Percentiles rank a stretch among this genome's conserved stretches.
Conservation (phyloP, 1,140 invertebrate species). For the Lucilia sericata region DNA sequence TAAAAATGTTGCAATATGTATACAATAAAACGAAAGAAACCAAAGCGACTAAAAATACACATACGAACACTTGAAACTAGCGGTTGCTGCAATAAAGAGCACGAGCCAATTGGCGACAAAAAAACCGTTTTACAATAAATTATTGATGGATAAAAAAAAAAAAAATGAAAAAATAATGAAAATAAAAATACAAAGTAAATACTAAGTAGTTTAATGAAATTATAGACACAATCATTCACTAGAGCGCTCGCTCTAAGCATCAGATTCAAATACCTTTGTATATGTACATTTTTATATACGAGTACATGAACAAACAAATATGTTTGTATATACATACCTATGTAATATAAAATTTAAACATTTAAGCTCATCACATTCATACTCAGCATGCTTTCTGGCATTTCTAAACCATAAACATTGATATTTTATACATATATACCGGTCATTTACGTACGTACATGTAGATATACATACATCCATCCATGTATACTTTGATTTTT, state of each 20-base stretch:
- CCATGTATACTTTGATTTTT: neutral
- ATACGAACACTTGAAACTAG: neutral
- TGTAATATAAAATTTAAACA: neutral
- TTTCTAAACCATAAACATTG: neutral
- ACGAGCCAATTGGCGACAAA: conserved; percentile 12
- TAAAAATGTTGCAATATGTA: neutral
- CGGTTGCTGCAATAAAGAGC: neutral
- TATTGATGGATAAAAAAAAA: neutral
- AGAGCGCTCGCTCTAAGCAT: too few species aligned
- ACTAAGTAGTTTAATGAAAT: too few species aligned
- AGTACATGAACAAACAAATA: too few species aligned
- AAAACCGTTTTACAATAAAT: conserved; percentile 3
- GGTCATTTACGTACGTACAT: neutral
- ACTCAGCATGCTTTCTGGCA: neutral
- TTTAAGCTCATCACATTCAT: too few species aligned
- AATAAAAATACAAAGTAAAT: neutral
- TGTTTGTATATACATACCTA: too few species aligned
- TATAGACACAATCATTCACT: too few species aligned
- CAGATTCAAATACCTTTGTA: too few species aligned
- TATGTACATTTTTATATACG: too few species aligned
- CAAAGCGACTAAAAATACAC: neutral
- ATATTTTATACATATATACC: neutral
- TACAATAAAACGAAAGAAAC: neutral
- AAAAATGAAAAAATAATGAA: neutral
- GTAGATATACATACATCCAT: too few species aligned